A percentile compares a stretch with the other conserved stretches of the same genome.
These are phyloP conservation scores for Zaprionus kolodkinae DNA, from an alignment of 1,140 invertebrate genomes.

Conservation along the genomic window DNA sequence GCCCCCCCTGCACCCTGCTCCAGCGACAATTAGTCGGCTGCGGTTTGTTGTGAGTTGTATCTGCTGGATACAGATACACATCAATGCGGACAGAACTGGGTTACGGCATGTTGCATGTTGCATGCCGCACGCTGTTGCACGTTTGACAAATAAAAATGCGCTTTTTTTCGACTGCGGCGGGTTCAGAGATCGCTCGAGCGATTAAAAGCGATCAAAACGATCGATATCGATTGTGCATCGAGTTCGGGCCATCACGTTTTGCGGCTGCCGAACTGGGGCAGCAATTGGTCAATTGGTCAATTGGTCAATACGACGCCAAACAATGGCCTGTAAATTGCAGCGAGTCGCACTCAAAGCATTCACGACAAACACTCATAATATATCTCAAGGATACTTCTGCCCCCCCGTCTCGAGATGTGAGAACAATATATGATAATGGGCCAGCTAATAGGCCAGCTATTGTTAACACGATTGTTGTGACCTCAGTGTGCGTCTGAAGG, in stretches of 20 bases:
- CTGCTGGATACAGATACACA: slow-evolving; percentile 69
- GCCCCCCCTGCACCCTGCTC: no score
- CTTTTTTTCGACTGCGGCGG: not conserved
- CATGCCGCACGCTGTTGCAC: slow-evolving; percentile 29
- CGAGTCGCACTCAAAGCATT: slow-evolving; percentile 5
- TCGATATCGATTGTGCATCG: slow-evolving; percentile 2
- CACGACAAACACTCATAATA: slow-evolving; percentile 22
- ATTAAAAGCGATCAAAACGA: not conserved
- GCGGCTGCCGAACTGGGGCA: slow-evolving; percentile 20
- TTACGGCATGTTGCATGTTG: slow-evolving; percentile 40
- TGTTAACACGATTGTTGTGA: not conserved
- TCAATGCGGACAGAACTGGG: slow-evolving; percentile 71
- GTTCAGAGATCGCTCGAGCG: slow-evolving; percentile 18
- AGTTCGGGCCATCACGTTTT: slow-evolving; percentile 72
- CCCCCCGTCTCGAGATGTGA: slow-evolving; percentile 28
- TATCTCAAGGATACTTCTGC: slow-evolving; percentile 61
- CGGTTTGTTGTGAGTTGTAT: slow-evolving; percentile 29
- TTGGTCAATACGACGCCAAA: slow-evolving; percentile 44
- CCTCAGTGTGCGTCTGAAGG: not conserved
- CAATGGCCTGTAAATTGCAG: slow-evolving; percentile 76
- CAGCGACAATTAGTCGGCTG: slow-evolving; percentile 74
- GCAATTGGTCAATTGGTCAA: slow-evolving; percentile 55
- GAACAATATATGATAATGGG: slow-evolving; percentile 62
- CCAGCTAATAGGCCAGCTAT: slow-evolving; percentile 7
- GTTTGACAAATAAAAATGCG: not conserved